Evolutionary conservation across 2,797 vertebrate species (phyloP).

Genomic region (Chiroxiphia lanceolata): DNA sequence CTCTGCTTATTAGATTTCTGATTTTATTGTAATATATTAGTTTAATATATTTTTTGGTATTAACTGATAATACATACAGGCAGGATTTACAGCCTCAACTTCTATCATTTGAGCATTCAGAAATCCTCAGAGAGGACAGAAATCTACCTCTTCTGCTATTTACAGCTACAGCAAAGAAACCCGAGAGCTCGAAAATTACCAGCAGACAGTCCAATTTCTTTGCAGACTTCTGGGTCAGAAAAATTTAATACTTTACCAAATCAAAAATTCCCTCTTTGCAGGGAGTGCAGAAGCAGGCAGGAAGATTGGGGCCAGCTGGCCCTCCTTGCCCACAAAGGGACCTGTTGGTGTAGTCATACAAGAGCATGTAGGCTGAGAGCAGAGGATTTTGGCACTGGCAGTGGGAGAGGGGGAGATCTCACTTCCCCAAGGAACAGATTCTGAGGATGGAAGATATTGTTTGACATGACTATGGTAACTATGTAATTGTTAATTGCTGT

Average conservation of each 20-base stretch:
- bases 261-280: not conserved
- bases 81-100: not conserved
- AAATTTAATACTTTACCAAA: not conserved
- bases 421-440: not conserved
- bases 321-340: not conserved
- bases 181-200: not conserved
- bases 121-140: not conserved
- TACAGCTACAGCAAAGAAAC: not conserved
- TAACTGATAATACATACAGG: not conserved
- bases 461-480: not conserved
- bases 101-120: not conserved
- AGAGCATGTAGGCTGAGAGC: not conserved
- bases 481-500: not conserved
- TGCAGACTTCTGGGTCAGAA: not conserved
- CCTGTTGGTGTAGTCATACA: not conserved
- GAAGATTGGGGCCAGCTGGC: not conserved
- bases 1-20: not conserved
- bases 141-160: not conserved
- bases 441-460: not conserved
- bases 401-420: not conserved
- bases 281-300: not conserved
- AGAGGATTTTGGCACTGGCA: rapidly evolving
- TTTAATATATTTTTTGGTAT: not conserved
- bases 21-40: not conserved
- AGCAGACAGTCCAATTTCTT: not conserved